Evolutionary conservation across 2,888 invertebrate genomes (phyloP).

Genomic region (Archips crataeganus): DNA sequence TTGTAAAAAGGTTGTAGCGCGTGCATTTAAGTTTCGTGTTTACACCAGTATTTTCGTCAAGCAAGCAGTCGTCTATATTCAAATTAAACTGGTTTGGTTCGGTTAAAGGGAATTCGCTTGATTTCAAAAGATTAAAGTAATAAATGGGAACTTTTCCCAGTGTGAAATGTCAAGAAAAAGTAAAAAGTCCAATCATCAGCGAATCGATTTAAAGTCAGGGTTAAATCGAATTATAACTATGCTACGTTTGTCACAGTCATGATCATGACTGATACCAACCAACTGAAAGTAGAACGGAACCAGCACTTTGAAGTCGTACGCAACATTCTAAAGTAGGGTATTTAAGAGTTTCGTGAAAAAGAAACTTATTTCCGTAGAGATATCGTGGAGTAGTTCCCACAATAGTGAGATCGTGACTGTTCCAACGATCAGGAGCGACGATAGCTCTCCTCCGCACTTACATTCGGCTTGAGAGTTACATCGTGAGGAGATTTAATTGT

Average conservation of each 20-base stretch:
- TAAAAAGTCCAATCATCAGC: not conserved
- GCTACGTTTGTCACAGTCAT: constrained; percentile 38
- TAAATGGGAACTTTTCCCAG: constrained; percentile 1
- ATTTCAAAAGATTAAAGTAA: not conserved
- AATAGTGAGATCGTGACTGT: constrained; percentile 76
- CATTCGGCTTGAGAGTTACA: constrained; percentile 57
- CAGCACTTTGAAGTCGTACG: constrained; percentile 25
- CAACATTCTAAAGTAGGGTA: constrained; percentile 28
- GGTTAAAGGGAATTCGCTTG: not conserved
- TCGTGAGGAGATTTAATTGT: constrained; percentile 73
- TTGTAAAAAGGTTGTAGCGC: not conserved
- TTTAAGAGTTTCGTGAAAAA: constrained; percentile 46
- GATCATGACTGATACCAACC: constrained; percentile 20
- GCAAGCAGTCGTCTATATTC: not conserved
- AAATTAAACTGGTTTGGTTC: not conserved
- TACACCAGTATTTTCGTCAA: not conserved
- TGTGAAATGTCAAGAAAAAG: constrained; percentile 29
- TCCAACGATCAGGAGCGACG: constrained; percentile 68
- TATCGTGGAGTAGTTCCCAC: constrained; percentile 69
- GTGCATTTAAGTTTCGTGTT: constrained; percentile 3
- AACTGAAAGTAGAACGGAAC: constrained; percentile 27
- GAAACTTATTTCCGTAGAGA: constrained; percentile 54
- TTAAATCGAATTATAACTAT: constrained; percentile 30
- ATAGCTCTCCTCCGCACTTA: constrained; percentile 67
- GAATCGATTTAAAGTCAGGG: constrained; percentile 17